Evolutionary conservation across 2,888 invertebrate species (phyloP).

Genomic region (Agrotis ipsilon): DNA sequence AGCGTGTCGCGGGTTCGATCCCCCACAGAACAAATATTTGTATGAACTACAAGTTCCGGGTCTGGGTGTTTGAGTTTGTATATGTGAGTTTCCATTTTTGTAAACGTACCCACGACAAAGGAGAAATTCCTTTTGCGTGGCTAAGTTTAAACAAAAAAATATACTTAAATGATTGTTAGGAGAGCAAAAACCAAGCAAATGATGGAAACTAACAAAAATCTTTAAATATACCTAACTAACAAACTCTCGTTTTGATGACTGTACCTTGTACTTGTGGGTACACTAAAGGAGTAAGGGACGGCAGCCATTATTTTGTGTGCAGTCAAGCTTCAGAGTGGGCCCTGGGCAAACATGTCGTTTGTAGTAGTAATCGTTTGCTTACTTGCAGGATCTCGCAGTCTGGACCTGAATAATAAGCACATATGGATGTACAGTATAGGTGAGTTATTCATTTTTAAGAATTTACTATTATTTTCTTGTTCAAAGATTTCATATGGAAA

Average conservation of each 20-base stretch:
- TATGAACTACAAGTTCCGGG: too few species aligned
- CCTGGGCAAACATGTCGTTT: constrained; percentile 25
- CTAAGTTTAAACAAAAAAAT: too few species aligned
- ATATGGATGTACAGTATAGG: constrained; percentile 67
- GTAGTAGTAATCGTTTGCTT: constrained; percentile 22
- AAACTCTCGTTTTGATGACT: constrained; percentile 13
- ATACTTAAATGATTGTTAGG: too few species aligned
- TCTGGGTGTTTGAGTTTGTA: too few species aligned
- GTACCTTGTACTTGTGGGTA: constrained; percentile 19
- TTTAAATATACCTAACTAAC: too few species aligned
- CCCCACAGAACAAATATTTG: too few species aligned
- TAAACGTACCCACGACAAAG: too few species aligned
- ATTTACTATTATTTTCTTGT: neutral
- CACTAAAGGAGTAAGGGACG: constrained; percentile 11
- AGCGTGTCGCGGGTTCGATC: too few species aligned
- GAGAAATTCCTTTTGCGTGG: too few species aligned
- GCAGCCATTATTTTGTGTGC: neutral
- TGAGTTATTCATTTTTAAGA: constrained; percentile 60
- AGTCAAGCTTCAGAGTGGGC: neutral
- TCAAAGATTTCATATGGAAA: neutral
- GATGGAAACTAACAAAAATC: too few species aligned
- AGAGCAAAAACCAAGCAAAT: too few species aligned
- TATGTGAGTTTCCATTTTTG: too few species aligned
- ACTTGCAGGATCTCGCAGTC: constrained; percentile 68
- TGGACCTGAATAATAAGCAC: constrained; percentile 63